These are phyloP conservation scores for Margarornis squamiger DNA, from an alignment of 2,797 vertebrate genomes.

Conservation along the genomic window DNA sequence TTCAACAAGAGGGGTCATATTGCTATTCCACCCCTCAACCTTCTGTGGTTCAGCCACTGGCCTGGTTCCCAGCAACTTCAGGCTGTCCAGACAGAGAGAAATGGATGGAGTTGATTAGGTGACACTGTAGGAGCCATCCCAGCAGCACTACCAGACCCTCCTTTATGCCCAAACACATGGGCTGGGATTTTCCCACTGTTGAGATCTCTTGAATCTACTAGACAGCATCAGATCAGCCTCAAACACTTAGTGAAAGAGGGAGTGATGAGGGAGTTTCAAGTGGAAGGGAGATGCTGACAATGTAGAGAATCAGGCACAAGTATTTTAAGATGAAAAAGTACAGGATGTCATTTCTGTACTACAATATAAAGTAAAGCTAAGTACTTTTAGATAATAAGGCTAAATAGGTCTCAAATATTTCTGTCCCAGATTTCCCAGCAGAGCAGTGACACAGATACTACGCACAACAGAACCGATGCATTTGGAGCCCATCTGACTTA, in stretches of 20 bases:
- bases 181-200: background rate
- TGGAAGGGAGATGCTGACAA: background rate
- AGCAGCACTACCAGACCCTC: background rate
- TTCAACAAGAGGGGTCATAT: background rate
- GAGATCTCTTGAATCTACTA: background rate
- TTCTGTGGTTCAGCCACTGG: background rate
- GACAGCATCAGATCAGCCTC: background rate
- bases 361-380: background rate
- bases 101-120: background rate
- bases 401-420: background rate
- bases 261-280: background rate
- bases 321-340: background rate
- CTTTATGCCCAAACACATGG: background rate
- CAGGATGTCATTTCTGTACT: background rate
- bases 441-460: background rate
- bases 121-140: background rate
- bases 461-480: fast-evolving
- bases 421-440: background rate
- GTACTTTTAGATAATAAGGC: background rate
- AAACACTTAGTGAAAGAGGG: background rate
- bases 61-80: background rate
- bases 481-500: background rate
- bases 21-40: background rate
- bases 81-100: background rate
- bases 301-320: background rate